Evolutionary conservation across 2,888 invertebrate genomes (phyloP).

Genomic region (Rhingia campestris): DNA sequence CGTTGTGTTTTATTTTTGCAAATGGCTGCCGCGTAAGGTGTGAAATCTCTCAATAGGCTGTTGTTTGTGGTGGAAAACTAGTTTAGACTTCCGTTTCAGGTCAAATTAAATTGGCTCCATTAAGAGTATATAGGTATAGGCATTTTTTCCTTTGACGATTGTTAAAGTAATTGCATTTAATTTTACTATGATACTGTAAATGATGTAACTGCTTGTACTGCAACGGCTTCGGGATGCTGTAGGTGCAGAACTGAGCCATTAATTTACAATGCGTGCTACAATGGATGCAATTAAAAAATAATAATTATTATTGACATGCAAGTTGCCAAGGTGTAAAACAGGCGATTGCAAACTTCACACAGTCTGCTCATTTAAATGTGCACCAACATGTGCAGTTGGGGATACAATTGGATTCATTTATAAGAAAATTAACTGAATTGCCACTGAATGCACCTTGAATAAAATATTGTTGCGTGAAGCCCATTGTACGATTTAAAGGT

Average conservation of each 20-base stretch:
- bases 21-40: conserved; percentile 9
- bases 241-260: conserved; percentile 13
- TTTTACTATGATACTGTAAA: conserved; percentile 2
- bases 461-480: background rate
- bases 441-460: background rate
- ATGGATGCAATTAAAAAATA: conserved; percentile 21
- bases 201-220: conserved; percentile 7
- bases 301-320: conserved; percentile 28
- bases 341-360: no score
- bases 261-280: conserved; percentile 36
- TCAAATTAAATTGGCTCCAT: conserved; percentile 44
- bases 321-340: background rate
- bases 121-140: conserved; percentile 23
- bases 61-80: conserved; percentile 29
- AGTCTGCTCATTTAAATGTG: no score
- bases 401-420: no score
- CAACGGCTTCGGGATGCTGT: conserved; percentile 1
- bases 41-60: conserved; percentile 23
- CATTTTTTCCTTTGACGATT: conserved; percentile 16
- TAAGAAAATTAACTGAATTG: background rate
- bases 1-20: background rate
- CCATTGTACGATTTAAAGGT: no score
- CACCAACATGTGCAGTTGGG: no score
- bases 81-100: conserved; percentile 56
- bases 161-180: conserved; percentile 55